Base-by-base conservation (phyloP, 2,113 vertebrate genomes). In the Nannobrachium achirus region DNA sequence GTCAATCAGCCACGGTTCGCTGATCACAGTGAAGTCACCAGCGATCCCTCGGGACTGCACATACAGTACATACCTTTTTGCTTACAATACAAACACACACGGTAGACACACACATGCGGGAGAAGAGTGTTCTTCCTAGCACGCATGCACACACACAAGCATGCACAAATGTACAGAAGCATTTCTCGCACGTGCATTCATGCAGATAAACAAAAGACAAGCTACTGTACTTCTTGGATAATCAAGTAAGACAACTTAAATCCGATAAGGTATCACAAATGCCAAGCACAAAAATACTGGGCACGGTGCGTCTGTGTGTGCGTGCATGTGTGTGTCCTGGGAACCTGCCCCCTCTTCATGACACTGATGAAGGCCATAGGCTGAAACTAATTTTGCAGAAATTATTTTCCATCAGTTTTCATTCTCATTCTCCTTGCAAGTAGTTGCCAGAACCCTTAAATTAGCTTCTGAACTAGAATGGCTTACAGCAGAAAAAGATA, bases 1-100 rank as follows among this genome's bases (percentile, higher is more conserved):
- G 44, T 25, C 33, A 59, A 2, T 74, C 56, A 67, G 16, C 67
- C 49, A 59, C 66, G 16, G 14, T 20, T 59, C 68, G 57, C 2
- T 0, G 53, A 64, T 15, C 53, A 16, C 2, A 7, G 42, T 74
- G 38, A 73, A 63, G 1, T 62, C 57, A 69, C 66, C 62, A 66
- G 51, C 52, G 7, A 62, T 42, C 51, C 65, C 40, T 1, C 33
- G 51, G 50, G 61, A 8, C 58, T 57, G 18, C 51, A 10, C 51
- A 53, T 16, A 53, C 51, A 33, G 19, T 16, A 53, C 51, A 33
- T 33, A 33, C 25, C 25, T 33, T 4, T 3, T 4, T 3, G 25
- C 25, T 33, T 33, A 33, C 25, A 33, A 33, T 33, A 33, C 25
- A 33, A 33, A 33, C 25, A 33, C 25, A 33, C 25, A 33, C 6